Percentiles rank a stretch among this genome's conserved stretches.
Conservation (phyloP, 2,888 invertebrate genomes). For the Platerodrilus igneus region DNA sequence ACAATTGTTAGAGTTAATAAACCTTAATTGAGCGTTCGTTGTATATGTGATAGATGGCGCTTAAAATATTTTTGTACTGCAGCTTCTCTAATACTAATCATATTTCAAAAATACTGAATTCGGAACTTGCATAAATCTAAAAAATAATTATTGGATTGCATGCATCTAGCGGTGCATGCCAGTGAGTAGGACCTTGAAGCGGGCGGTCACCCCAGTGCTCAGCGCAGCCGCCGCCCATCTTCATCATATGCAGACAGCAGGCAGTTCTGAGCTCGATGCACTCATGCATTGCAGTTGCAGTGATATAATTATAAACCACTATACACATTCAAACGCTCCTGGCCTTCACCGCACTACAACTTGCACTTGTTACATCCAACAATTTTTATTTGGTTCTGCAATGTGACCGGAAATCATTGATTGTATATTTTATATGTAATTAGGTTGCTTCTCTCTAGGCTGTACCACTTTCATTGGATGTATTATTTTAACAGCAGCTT, state of each 20-base stretch:
- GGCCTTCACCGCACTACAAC: constrained; percentile 35
- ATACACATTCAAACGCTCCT: constrained; percentile 29
- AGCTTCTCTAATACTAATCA: too few relatives aligned
- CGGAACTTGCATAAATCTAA: too few relatives aligned
- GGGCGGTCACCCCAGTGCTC: constrained; percentile 37
- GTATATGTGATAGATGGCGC: too few relatives aligned
- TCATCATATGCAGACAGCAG: constrained; percentile 21
- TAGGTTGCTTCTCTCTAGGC: too few relatives aligned
- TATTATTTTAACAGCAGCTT: too few relatives aligned
- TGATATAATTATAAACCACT: constrained; percentile 44
- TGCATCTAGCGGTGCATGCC: constrained; percentile 28
- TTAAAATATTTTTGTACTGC: too few relatives aligned
- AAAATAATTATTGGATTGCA: too few relatives aligned
- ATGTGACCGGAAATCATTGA: constrained; percentile 21
- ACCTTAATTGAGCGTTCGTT: too few relatives aligned
- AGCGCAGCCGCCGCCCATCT: constrained; percentile 24
- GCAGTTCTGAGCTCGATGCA: constrained; percentile 22
- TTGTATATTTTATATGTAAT: constrained; percentile 12
- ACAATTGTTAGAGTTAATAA: too few relatives aligned
- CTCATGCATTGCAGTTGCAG: constrained; percentile 33
- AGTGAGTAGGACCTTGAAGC: constrained; percentile 35
- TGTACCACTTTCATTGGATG: too few relatives aligned
- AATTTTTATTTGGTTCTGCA: constrained; percentile 14
- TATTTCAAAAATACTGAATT: too few relatives aligned
- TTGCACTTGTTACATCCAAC: constrained; percentile 34